Conservation (phyloP, 2,113 vertebrate genomes). For the Melanerpes aurifrons region DNA sequence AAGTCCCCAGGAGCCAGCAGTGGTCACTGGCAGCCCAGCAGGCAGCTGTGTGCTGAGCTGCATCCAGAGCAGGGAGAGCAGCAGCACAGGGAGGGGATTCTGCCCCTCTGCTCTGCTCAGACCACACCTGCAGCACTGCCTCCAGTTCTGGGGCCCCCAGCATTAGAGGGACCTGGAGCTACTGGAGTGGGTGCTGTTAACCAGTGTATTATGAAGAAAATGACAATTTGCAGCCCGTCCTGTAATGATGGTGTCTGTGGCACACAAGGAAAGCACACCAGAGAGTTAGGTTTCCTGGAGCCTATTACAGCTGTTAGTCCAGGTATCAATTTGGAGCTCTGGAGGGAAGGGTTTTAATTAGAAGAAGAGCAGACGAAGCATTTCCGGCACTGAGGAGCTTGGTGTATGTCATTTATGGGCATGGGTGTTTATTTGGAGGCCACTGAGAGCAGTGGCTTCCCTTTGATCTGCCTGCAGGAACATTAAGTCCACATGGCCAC, state of each 20-base stretch:
- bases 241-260: background rate
- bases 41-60: no score
- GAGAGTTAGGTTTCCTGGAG: slow-evolving; percentile 5
- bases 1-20: no score
- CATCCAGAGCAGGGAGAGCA: no score
- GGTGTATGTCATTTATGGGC: background rate
- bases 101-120: no score
- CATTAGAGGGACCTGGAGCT: no score
- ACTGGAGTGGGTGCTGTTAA: no score
- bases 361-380: background rate
- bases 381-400: background rate
- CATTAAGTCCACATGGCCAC: slow-evolving; percentile 33
- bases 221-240: background rate
- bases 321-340: slow-evolving; percentile 7
- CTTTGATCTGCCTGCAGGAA: slow-evolving; percentile 47
- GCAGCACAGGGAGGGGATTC: no score
- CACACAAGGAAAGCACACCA: background rate
- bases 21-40: no score
- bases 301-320: slow-evolving; percentile 6
- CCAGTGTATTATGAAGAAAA: background rate
- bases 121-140: no score
- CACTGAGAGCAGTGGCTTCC: background rate
- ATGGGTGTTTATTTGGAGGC: slow-evolving; percentile 28
- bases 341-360: slow-evolving; percentile 52
- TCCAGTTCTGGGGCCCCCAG: no score